Evolutionary conservation across 1,140 invertebrate species (phyloP).

Genomic region (Argopecten irradians): DNA sequence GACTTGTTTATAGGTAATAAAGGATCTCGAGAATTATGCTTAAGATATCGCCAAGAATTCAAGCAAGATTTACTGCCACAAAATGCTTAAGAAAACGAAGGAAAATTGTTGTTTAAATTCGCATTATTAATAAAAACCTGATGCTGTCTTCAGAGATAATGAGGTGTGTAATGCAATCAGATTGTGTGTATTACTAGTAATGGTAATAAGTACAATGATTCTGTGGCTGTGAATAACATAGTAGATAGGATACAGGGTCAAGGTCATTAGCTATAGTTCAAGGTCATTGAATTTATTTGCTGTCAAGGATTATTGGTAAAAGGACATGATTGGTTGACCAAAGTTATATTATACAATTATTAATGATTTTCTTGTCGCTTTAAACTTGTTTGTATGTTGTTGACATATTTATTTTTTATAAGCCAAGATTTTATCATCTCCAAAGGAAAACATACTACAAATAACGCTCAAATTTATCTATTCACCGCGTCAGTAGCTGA

Average conservation of each 20-base stretch:
- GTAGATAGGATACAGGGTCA: not conserved
- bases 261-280: not conserved
- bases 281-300: not conserved
- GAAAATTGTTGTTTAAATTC: no score
- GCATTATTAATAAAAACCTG: no score
- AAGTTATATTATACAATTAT: not conserved
- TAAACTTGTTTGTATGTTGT: not conserved
- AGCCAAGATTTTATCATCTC: not conserved
- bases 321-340: not conserved
- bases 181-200: no score
- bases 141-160: no score
- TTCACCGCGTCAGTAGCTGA: not conserved
- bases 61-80: no score
- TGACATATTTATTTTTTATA: constrained; percentile 19
- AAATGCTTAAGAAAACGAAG: no score
- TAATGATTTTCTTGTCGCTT: not conserved
- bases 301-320: not conserved
- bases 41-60: no score
- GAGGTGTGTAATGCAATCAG: no score
- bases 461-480: not conserved
- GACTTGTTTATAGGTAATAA: no score
- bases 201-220: not conserved
- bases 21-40: no score
- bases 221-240: not conserved
- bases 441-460: not conserved